phyloP scores from a whole-genome alignment of 2,888 invertebrate species.

The Dromius quadrimaculatus region DNA sequence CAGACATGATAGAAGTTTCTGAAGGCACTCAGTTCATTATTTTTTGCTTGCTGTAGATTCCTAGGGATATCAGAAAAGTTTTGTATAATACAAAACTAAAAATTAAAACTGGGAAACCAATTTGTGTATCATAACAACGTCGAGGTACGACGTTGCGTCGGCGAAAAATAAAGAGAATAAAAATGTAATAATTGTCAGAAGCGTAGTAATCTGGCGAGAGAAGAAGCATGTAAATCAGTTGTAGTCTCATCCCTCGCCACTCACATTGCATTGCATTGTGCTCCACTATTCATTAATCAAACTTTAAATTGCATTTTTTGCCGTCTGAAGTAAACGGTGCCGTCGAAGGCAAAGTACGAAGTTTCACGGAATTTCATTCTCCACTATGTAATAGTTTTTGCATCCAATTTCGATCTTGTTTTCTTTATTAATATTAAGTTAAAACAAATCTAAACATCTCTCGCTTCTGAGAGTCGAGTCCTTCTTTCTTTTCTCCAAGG shows the following conservation, averaged over 20 bases:
- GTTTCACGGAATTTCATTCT: slow-evolving; percentile 59
- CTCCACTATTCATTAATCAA: slow-evolving; percentile 60
- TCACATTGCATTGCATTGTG: not conserved
- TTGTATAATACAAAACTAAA: slow-evolving; percentile 9
- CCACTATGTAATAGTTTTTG: slow-evolving; percentile 56
- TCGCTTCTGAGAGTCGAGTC: slow-evolving; percentile 13
- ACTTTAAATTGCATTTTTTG: slow-evolving; percentile 62
- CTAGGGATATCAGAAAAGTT: no score
- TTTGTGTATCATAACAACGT: slow-evolving; percentile 10
- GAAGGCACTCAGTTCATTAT: no score
- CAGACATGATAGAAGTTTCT: no score
- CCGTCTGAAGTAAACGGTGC: slow-evolving; percentile 36
- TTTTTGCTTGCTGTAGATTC: no score
- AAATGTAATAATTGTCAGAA: slow-evolving; percentile 32
- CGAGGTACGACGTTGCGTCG: not conserved
- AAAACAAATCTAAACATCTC: slow-evolving; percentile 57
- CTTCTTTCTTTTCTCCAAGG: not conserved
- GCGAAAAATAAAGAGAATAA: slow-evolving; percentile 10
- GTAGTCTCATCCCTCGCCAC: not conserved
- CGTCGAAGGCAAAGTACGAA: slow-evolving; percentile 50
- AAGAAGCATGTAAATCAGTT: slow-evolving; percentile 24
- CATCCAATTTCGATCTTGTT: slow-evolving; percentile 57
- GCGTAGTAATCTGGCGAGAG: not conserved
- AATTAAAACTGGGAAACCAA: slow-evolving; percentile 1
- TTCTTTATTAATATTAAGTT: slow-evolving; percentile 58